Conservation (phyloP, 1,140 invertebrate species). For the Parapsyche elsis region DNA sequence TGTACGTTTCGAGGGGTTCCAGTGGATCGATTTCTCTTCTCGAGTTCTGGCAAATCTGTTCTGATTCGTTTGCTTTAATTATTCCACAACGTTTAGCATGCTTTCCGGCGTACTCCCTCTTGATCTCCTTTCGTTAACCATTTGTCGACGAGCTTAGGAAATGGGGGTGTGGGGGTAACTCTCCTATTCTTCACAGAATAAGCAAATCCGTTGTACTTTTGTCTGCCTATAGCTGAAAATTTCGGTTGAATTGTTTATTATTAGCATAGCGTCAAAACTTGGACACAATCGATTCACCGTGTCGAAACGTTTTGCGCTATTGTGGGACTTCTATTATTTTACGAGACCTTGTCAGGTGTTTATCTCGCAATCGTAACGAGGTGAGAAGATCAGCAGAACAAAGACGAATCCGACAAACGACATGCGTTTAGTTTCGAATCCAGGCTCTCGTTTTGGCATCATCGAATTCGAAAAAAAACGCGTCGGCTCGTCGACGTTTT, state of each 20-base stretch:
- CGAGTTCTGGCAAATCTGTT: not conserved
- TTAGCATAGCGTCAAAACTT: not conserved
- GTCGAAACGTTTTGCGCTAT: not conserved
- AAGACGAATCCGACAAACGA: not conserved
- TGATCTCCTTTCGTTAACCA: slow-evolving; percentile 8
- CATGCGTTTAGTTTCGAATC: not conserved
- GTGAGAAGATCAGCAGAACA: not conserved
- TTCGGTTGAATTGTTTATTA: not conserved
- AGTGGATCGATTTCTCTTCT: not conserved
- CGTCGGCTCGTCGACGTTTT: not conserved
- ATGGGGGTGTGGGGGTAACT: not conserved
- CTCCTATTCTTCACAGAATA: not conserved
- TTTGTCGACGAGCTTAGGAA: not conserved
- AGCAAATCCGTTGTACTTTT: not conserved
- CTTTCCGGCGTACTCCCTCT: not conserved
- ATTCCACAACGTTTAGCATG: slow-evolving; percentile 26
- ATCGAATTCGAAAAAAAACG: not conserved
- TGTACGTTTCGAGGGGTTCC: too few species aligned
- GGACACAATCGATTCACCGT: not conserved
- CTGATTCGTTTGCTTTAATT: slow-evolving; percentile 18
- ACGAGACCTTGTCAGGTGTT: not conserved
- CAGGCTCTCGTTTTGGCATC: not conserved
- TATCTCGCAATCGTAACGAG: not conserved
- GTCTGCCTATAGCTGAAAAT: not conserved
- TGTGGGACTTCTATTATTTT: not conserved